These are phyloP conservation scores for Habroteleia sp. DNA, from an alignment of 2,888 invertebrate species.

Conservation along the genomic window DNA sequence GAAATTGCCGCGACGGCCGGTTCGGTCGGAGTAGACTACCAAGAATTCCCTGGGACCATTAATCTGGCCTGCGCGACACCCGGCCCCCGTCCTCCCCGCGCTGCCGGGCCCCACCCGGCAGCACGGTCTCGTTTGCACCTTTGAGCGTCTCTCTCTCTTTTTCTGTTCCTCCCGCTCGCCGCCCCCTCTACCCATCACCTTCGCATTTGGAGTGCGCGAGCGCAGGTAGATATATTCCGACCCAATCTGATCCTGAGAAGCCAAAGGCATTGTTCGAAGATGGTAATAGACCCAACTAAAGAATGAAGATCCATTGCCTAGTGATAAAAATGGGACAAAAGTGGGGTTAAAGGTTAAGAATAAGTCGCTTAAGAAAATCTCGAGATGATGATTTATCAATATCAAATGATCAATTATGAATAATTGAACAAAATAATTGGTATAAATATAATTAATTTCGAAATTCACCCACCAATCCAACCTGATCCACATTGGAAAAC, in stretches of 20 bases:
- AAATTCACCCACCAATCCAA: too few relatives aligned
- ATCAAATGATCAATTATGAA: too few relatives aligned
- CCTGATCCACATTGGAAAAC: too few relatives aligned
- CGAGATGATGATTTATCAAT: too few relatives aligned
- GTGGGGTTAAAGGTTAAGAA: neutral
- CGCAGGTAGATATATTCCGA: slow-evolving; percentile 58
- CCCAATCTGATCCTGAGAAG: slow-evolving; percentile 65
- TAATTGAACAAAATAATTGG: too few relatives aligned
- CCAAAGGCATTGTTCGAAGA: slow-evolving; percentile 66
- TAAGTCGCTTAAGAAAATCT: too few relatives aligned
- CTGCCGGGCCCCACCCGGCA: slow-evolving; percentile 43
- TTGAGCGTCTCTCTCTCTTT: slow-evolving; percentile 35
- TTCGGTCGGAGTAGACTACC: slow-evolving; percentile 71
- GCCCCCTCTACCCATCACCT: slow-evolving; percentile 28
- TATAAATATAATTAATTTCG: too few relatives aligned
- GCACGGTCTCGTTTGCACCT: slow-evolving; percentile 58
- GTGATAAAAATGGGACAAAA: slow-evolving; percentile 23
- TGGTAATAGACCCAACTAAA: slow-evolving; percentile 62
- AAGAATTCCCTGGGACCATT: slow-evolving; percentile 78
- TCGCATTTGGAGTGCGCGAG: slow-evolving; percentile 34
- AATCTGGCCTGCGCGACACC: slow-evolving; percentile 79
- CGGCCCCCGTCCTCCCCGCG: slow-evolving; percentile 61
- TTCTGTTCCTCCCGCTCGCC: slow-evolving; percentile 34
- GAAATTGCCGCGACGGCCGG: slow-evolving; percentile 65
- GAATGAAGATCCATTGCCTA: slow-evolving; percentile 47